Evolutionary conservation across 2,113 vertebrate genomes (phyloP).

Genomic region (Mirounga angustirostris): DNA sequence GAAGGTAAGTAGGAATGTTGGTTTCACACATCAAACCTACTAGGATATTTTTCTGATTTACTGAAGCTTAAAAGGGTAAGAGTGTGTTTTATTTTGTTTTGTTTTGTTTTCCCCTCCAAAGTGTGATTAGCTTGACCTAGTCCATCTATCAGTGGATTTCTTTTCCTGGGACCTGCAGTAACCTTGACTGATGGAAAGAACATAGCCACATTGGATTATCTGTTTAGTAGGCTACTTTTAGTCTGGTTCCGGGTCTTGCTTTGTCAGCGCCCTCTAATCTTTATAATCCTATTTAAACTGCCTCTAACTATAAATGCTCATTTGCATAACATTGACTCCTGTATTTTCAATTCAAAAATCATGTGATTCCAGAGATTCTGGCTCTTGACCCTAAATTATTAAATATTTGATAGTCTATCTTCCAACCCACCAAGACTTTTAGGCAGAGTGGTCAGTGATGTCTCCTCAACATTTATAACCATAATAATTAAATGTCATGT

Average conservation of each 20-base stretch:
- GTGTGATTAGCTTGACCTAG: neutral
- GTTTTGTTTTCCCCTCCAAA: neutral
- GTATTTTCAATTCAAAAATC: conserved; percentile 50
- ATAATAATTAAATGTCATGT: neutral
- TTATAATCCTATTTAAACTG: conserved; percentile 87
- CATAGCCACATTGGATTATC: conserved; percentile 84
- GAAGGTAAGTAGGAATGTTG: neutral
- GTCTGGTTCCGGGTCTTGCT: conserved; percentile 84
- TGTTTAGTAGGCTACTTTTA: conserved; percentile 85
- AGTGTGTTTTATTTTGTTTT: neutral
- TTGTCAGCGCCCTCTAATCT: conserved; percentile 88
- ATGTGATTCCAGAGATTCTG: neutral
- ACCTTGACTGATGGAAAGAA: conserved; percentile 86
- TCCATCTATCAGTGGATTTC: neutral
- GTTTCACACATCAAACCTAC: neutral
- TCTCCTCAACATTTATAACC: neutral
- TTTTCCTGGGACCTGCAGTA: conserved; percentile 71
- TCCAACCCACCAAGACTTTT: conserved; percentile 21
- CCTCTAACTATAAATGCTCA: conserved; percentile 72
- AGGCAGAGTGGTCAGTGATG: neutral
- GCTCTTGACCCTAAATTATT: neutral
- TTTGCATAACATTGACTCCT: conserved; percentile 64
- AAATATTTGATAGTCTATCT: conserved; percentile 40
- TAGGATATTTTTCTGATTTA: neutral
- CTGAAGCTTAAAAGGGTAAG: neutral